phyloP scores from a whole-genome alignment of 2,113 vertebrate species.

The Kryptolebias marmoratus region DNA sequence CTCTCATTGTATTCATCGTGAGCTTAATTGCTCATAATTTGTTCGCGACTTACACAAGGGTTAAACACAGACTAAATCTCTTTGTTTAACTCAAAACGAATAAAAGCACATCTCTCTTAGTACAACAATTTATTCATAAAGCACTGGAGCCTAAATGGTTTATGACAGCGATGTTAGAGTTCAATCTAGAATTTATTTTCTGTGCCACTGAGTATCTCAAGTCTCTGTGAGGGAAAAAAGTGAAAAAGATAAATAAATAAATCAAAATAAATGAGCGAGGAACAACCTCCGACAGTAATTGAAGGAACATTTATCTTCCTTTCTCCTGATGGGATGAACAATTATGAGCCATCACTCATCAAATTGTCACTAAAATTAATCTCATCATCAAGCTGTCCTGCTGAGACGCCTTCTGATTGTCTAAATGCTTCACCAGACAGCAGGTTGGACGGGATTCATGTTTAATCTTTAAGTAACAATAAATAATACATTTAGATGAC shows the following conservation, averaged over 20 bases:
- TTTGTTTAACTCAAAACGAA: background rate
- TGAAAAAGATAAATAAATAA: background rate
- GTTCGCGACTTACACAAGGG: background rate
- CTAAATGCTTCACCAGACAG: background rate
- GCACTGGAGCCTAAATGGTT: background rate
- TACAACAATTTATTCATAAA: too few species aligned
- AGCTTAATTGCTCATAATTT: background rate
- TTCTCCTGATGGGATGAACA: conserved; percentile 41
- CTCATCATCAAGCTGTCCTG: conserved; percentile 18
- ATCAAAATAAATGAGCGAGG: background rate
- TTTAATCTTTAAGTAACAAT: conserved; percentile 5
- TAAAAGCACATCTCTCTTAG: background rate
- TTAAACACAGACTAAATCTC: background rate
- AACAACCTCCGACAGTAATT: conserved; percentile 32
- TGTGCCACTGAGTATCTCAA: background rate
- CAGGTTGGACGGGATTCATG: conserved; percentile 4
- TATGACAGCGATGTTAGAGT: too few species aligned
- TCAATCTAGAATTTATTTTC: background rate
- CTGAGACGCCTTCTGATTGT: conserved; percentile 28
- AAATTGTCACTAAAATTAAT: conserved; percentile 25
- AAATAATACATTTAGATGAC: background rate
- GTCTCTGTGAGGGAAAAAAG: background rate
- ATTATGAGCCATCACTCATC: conserved; percentile 42
- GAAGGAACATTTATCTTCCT: conserved; percentile 27
- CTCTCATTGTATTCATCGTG: background rate